Evolutionary conservation across 2,797 vertebrate genomes (phyloP).

Genomic region (Cichlasoma orientale): DNA sequence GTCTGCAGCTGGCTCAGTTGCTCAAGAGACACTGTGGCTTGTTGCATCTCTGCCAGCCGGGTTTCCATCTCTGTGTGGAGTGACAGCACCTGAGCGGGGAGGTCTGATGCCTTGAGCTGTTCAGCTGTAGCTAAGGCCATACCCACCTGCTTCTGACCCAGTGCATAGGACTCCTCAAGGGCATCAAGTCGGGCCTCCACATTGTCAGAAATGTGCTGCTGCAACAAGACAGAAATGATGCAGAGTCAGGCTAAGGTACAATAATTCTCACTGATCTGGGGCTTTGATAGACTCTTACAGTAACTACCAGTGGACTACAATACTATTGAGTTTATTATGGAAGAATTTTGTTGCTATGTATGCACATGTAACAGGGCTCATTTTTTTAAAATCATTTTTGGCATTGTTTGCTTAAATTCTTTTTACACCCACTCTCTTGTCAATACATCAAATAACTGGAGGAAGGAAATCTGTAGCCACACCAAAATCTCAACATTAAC

Average conservation of each 20-base stretch:
- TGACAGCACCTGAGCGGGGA: slow-evolving; percentile 70
- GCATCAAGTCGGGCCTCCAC: slow-evolving; percentile 65
- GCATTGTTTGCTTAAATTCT: background rate
- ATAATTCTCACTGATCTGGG: background rate
- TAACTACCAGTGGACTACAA: background rate
- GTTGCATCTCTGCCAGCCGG: slow-evolving; percentile 72
- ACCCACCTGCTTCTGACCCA: slow-evolving; percentile 71
- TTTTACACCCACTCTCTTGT: too few species aligned
- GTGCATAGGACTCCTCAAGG: slow-evolving; percentile 64
- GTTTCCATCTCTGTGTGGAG: slow-evolving; percentile 70
- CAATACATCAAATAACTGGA: background rate
- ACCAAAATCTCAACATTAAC: background rate
- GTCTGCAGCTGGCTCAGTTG: slow-evolving; percentile 65
- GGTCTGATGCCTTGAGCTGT: slow-evolving; percentile 69
- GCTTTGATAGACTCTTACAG: background rate
- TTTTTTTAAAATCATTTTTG: too few species aligned
- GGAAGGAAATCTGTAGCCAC: background rate
- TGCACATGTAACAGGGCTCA: background rate
- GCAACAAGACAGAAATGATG: slow-evolving; percentile 19
- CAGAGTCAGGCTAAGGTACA: background rate
- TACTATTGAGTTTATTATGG: background rate
- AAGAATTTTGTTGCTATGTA: background rate
- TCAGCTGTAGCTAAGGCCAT: slow-evolving; percentile 66
- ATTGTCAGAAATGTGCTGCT: slow-evolving; percentile 53
- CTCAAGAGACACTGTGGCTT: slow-evolving; percentile 65